Percentiles rank a stretch among this genome's conserved stretches.
phyloP scores from a whole-genome alignment of 2,888 invertebrate genomes.

The Hetaerina titia region DNA sequence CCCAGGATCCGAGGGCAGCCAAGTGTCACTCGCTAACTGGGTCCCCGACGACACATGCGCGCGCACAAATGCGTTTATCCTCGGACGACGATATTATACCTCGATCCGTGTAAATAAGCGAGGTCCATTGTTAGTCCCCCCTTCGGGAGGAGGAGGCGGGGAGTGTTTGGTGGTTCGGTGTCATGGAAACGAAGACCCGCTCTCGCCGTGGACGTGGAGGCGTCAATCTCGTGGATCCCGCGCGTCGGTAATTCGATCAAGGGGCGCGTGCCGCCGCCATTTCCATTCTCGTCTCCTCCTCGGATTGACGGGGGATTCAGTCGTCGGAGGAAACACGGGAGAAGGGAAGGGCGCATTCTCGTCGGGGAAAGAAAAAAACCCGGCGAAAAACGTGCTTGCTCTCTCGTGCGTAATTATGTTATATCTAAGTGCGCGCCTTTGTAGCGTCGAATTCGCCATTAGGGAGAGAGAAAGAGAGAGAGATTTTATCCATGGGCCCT shows the following conservation, averaged over 20 bases:
- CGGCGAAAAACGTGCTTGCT: background rate
- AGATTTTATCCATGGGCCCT: background rate
- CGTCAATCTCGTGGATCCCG: background rate
- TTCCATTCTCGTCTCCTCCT: background rate
- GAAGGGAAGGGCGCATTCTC: background rate
- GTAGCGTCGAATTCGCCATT: too few relatives aligned
- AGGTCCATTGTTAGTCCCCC: background rate
- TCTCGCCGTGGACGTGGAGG: background rate
- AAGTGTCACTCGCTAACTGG: slow-evolving; percentile 9
- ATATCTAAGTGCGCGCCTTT: background rate
- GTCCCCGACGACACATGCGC: background rate
- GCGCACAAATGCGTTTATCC: slow-evolving; percentile 14
- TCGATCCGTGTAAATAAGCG: slow-evolving; percentile 35
- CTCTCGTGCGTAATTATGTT: background rate
- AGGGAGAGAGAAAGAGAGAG: too few relatives aligned
- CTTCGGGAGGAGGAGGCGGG: background rate
- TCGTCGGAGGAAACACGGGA: background rate
- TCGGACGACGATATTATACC: slow-evolving; percentile 20
- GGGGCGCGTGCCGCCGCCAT: background rate
- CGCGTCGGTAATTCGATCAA: slow-evolving; percentile 4
- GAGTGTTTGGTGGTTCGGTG: background rate
- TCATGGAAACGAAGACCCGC: background rate
- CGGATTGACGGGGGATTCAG: background rate
- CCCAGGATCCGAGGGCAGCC: background rate
- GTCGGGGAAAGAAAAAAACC: background rate